Base-by-base conservation (phyloP, 2,888 invertebrate species). In the Agonum fuliginosum region DNA sequence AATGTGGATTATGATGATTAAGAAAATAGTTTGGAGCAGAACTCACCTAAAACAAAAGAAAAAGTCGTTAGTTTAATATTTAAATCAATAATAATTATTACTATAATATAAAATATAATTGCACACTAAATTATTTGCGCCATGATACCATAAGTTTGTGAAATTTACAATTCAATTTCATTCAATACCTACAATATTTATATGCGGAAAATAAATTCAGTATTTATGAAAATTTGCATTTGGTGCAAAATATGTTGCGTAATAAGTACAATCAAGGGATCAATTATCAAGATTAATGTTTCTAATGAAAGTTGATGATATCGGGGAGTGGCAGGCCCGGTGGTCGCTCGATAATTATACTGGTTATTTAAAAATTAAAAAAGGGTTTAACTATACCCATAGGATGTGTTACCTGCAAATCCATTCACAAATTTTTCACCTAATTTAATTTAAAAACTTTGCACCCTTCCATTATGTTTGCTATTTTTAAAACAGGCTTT, bases 271-370 rank as follows among this genome's bases (percentile, higher is more conserved):
- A 62, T 62, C 62, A 24, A 34, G 62, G 62, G 62, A 62, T 62
- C 62, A 62, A 62, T 62, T 62, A 62, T 30, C 22, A 62, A 24
- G 62, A 62, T 62, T 62, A 62, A 62, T 30, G 62, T 14, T 27
- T 62, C 6, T 62, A 62, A 62, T 62, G 62, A 62, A 62, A 62
- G 58, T 58, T 58, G 58, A 58, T 58, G 58, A 58, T 58, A 58
- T 12, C n/a, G 58, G 62, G 34, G 62, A 30, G 34, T 62, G 62
- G 62, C 62, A 5, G 30, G 30, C 30, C 3, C 30, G 6, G 22
- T 22, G 22, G n/a, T 12, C 54, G 24, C 6, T 30, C 27, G 14
- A 24, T 62, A 27, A 62, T 30, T 24, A 62, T 62, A 62, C n/a
- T n/a, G 34, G 62, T 30, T 62, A 62, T 62, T 62, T 62, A 62